Conservation (phyloP, 2,113 vertebrate genomes). For the Drymodes brunneopygia region DNA sequence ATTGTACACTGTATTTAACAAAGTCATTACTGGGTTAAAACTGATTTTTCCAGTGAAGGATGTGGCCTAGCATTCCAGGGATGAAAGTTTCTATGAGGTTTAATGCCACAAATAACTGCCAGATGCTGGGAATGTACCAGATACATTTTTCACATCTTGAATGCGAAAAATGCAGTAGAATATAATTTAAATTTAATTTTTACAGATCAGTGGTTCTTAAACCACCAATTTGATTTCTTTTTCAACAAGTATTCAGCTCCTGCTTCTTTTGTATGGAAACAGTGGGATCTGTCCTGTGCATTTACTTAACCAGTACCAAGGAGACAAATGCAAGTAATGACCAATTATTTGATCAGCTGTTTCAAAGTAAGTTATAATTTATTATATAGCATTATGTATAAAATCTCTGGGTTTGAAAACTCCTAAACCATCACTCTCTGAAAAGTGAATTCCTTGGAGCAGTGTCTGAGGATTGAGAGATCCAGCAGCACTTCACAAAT, state of each 20-base stretch:
- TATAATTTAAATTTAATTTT: conserved; percentile 35
- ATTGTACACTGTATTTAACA: neutral
- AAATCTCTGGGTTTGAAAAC: neutral
- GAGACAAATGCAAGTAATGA: neutral
- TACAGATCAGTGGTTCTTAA: neutral
- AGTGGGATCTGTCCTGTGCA: neutral
- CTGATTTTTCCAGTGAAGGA: neutral
- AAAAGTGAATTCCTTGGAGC: neutral
- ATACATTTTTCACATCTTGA: neutral
- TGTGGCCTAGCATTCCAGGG: neutral
- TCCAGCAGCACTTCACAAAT: neutral
- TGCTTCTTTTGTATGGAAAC: neutral
- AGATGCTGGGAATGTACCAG: neutral
- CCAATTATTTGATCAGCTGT: neutral
- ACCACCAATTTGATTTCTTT: neutral
- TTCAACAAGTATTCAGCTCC: neutral
- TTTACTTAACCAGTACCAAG: neutral
- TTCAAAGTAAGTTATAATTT: neutral
- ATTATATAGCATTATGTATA: neutral
- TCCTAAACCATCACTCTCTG: neutral
- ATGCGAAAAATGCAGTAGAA: neutral
- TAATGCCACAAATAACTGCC: neutral
- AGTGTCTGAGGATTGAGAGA: neutral
- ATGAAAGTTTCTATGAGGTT: neutral
- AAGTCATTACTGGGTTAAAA: neutral